A percentile compares a stretch with the other conserved stretches of the same genome.
phyloP scores from a whole-genome alignment of 1,140 invertebrate species.

The Drosophila melanica region DNA sequence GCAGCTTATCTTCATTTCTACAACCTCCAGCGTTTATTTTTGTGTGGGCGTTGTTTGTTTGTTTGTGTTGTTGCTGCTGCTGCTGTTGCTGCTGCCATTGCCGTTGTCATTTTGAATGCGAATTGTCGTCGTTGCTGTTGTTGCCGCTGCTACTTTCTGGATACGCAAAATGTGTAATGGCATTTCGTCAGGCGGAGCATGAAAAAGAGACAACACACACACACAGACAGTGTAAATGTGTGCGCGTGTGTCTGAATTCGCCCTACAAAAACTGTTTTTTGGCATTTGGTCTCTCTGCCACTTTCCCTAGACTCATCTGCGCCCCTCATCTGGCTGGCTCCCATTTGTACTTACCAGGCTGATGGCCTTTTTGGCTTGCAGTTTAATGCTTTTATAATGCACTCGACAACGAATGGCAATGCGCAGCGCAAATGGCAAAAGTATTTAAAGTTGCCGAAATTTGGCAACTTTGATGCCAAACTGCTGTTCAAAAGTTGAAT shows the following conservation, averaged over 20 bases:
- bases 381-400: slow-evolving; percentile 79
- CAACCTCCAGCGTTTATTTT: slow-evolving; percentile 79
- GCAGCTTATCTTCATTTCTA: slow-evolving; percentile 82
- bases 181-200: slow-evolving; percentile 79
- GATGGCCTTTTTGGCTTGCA: slow-evolving; percentile 55
- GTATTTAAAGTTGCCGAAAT: slow-evolving; percentile 29
- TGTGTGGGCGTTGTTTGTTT: slow-evolving; percentile 65
- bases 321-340: neutral
- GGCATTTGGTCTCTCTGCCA: slow-evolving; percentile 21
- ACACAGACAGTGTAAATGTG: slow-evolving; percentile 17
- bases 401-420: slow-evolving; percentile 56
- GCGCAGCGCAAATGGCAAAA: slow-evolving; percentile 44
- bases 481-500: slow-evolving; percentile 25
- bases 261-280: slow-evolving; percentile 38
- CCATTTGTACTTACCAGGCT: neutral
- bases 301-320: neutral
- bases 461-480: slow-evolving; percentile 9
- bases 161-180: slow-evolving; percentile 80
- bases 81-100: slow-evolving; percentile 56
- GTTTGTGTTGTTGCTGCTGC: slow-evolving; percentile 34
- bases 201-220: slow-evolving; percentile 60
- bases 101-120: slow-evolving; percentile 75
- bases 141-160: slow-evolving; percentile 55
- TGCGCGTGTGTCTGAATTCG: slow-evolving; percentile 40
- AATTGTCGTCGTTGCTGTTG: slow-evolving; percentile 56